Evolutionary conservation across 2,888 invertebrate species (phyloP).

Genomic region (Phortica okadai): DNA sequence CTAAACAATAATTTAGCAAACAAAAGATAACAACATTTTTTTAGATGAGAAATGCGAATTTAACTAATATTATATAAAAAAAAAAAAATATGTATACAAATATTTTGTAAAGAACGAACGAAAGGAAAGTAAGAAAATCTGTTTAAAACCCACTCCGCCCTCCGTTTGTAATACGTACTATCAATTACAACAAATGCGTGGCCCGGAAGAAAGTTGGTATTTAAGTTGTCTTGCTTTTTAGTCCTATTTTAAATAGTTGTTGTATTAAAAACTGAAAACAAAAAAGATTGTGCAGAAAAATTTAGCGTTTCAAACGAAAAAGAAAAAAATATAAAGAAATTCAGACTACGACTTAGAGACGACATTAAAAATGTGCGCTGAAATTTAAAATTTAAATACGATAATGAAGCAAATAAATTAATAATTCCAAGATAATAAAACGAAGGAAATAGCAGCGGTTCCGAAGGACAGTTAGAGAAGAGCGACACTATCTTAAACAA

Average conservation of each 20-base stretch:
- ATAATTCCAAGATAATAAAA: conserved; percentile 42
- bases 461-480: background rate
- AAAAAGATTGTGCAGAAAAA: conserved; percentile 39
- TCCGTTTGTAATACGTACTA: conserved; percentile 6
- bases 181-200: conserved; percentile 1
- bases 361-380: conserved; percentile 60
- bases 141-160: background rate
- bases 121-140: conserved; percentile 17
- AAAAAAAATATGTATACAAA: conserved; percentile 12
- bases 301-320: conserved; percentile 60
- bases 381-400: conserved; percentile 47
- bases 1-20: conserved; percentile 70
- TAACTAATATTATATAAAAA: conserved; percentile 53
- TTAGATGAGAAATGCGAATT: conserved; percentile 51
- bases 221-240: conserved; percentile 41
- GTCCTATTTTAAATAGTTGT: conserved; percentile 55
- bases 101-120: conserved; percentile 45
- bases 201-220: background rate
- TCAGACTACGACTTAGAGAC: conserved; percentile 57
- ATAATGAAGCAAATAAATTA: conserved; percentile 37
- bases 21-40: conserved; percentile 50
- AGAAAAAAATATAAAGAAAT: conserved; percentile 16
- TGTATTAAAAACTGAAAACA: conserved; percentile 51
- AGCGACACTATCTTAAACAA: conserved; percentile 2
- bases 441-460: conserved; percentile 42